phyloP scores from a whole-genome alignment of 2,888 invertebrate species.

The Drosophila pseudotakahashii region DNA sequence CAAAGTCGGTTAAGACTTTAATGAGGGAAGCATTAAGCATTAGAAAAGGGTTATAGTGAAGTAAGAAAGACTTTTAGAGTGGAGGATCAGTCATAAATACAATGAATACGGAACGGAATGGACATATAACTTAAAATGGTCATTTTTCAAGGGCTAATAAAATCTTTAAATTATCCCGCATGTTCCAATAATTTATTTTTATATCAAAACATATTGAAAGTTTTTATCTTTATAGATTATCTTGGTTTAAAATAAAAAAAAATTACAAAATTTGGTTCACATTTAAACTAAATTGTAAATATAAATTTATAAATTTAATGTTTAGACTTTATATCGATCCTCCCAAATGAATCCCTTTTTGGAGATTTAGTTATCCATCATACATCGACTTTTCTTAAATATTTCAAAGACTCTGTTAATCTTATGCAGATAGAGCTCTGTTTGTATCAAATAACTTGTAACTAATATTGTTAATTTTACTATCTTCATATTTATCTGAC shows the following conservation, averaged over 20 bases:
- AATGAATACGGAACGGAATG: no score
- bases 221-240: no score
- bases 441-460: not conserved
- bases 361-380: no score
- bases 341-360: no score
- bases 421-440: not conserved
- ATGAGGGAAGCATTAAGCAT: not conserved
- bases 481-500: not conserved
- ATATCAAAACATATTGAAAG: not conserved
- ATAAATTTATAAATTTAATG: no score
- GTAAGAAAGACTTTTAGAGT: not conserved
- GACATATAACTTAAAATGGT: not conserved
- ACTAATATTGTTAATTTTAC: not conserved
- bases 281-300: no score
- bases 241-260: no score
- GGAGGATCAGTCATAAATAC: not conserved
- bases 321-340: no score
- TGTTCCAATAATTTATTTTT: not conserved
- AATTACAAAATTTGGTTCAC: no score
- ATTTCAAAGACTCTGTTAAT: not conserved
- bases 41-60: not conserved
- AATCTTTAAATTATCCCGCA: not conserved
- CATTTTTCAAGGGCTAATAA: no score
- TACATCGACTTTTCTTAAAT: no score
- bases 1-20: slow-evolving; percentile 34